A percentile compares a stretch with the other conserved stretches of the same genome.
phyloP scores from a whole-genome alignment of 1,140 invertebrate genomes.

The Lepidotrigona ventralis region DNA sequence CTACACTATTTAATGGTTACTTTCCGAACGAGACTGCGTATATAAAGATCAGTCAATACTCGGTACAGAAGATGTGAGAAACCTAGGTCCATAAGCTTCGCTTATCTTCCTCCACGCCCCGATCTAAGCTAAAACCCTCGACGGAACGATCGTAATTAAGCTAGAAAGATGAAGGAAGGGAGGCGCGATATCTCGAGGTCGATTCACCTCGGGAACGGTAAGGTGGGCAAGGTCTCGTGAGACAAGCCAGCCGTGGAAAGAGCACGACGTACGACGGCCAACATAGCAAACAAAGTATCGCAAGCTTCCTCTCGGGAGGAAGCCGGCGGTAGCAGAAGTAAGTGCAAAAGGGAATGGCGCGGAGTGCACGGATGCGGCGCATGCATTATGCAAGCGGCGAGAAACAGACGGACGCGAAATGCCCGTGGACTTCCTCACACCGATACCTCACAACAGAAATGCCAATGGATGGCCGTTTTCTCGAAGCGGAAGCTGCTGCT shows the following conservation, averaged over 20 bases:
- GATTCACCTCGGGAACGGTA: conserved; percentile 3
- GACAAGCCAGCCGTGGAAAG: conserved; percentile 50
- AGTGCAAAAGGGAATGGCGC: conserved; percentile 55
- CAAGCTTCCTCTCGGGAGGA: conserved; percentile 46
- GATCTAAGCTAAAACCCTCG: not conserved
- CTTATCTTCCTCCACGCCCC: not conserved
- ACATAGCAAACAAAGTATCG: conserved; percentile 55
- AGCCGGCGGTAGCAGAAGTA: conserved; percentile 36
- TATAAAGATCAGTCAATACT: not conserved
- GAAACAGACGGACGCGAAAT: conserved; percentile 61
- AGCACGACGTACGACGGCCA: conserved; percentile 15
- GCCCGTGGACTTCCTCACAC: conserved; percentile 20
- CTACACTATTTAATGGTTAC: not conserved
- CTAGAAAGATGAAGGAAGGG: conserved; percentile 10
- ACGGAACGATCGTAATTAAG: conserved; percentile 12
- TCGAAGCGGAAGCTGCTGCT: not conserved
- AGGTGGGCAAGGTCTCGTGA: conserved; percentile 33
- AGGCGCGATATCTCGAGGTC: not conserved
- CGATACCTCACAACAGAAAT: conserved; percentile 43
- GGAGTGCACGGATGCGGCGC: conserved; percentile 46
- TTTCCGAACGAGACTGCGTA: not conserved
- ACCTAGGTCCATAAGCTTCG: not conserved
- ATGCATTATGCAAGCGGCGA: conserved; percentile 67
- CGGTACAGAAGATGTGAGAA: no score
- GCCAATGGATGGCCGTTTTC: not conserved